Evolutionary conservation across 2,888 invertebrate species (phyloP).

Genomic region (Odontothrips loti): DNA sequence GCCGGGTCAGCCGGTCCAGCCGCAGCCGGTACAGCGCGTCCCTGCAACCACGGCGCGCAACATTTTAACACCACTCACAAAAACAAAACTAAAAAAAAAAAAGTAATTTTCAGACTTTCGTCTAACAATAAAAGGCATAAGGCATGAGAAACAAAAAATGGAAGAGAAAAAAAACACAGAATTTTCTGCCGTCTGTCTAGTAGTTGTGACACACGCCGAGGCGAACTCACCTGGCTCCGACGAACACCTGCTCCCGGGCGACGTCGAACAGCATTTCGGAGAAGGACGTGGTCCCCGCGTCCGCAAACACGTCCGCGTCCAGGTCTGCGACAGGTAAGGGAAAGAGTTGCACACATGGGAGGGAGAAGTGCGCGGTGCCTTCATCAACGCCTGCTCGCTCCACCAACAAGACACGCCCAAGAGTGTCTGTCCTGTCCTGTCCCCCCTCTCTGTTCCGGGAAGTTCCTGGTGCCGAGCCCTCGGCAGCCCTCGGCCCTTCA

Average conservation of each 20-base stretch:
- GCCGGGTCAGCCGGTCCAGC: constrained; percentile 61
- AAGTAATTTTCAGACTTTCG: too few species aligned
- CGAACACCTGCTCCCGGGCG: constrained; percentile 78
- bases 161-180: constrained; percentile 37
- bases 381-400: background rate
- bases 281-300: constrained; percentile 69
- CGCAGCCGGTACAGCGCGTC: constrained; percentile 78
- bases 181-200: too few species aligned
- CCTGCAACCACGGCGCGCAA: constrained; percentile 50
- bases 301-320: constrained; percentile 63
- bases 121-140: too few species aligned
- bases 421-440: background rate
- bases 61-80: too few species aligned
- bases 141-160: constrained; percentile 40
- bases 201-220: too few species aligned
- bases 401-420: background rate
- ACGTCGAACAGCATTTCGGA: constrained; percentile 83
- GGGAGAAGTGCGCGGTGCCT: background rate
- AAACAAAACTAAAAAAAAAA: too few species aligned
- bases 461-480: too few species aligned
- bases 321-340: constrained; percentile 58
- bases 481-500: too few species aligned
- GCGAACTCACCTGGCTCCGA: constrained; percentile 76
- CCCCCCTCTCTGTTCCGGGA: background rate
- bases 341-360: constrained; percentile 29